Conservation (phyloP, 1,140 invertebrate genomes). For the Oryzaephilus surinamensis region DNA sequence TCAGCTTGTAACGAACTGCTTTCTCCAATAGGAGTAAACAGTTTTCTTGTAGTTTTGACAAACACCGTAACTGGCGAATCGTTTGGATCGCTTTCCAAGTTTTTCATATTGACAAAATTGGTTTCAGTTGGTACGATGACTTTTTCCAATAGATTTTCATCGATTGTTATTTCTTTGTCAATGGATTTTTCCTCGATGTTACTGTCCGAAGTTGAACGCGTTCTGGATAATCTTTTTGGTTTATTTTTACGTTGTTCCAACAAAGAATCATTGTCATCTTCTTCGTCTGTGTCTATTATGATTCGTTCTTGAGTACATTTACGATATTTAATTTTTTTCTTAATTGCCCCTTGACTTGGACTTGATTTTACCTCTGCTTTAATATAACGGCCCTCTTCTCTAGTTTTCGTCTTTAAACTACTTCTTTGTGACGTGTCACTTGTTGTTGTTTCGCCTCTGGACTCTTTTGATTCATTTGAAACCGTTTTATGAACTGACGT, state of each 20-base stretch:
- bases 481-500: conserved; percentile 8
- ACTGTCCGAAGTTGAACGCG: conserved; percentile 14
- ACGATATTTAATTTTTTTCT: conserved; percentile 26
- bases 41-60: conserved; percentile 64
- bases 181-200: not conserved
- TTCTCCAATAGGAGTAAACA: conserved; percentile 56
- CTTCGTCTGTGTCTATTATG: conserved; percentile 27
- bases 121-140: conserved; percentile 31
- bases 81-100: conserved; percentile 13
- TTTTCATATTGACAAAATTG: conserved; percentile 14
- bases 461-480: conserved; percentile 13
- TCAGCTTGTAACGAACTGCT: conserved; percentile 13
- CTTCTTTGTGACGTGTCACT: no score
- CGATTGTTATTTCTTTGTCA: conserved; percentile 7
- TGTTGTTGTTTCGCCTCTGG: no score
- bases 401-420: conserved; percentile 4
- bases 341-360: conserved; percentile 29
- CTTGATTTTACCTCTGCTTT: conserved; percentile 13
- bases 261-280: conserved; percentile 18
- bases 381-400: conserved; percentile 10
- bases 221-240: conserved; percentile 17
- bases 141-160: conserved; percentile 21
- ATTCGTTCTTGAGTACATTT: conserved; percentile 18
- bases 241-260: conserved; percentile 13
- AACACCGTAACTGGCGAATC: conserved; percentile 44